Conservation (phyloP, 2,888 invertebrate species). For the Smittia sp. region DNA sequence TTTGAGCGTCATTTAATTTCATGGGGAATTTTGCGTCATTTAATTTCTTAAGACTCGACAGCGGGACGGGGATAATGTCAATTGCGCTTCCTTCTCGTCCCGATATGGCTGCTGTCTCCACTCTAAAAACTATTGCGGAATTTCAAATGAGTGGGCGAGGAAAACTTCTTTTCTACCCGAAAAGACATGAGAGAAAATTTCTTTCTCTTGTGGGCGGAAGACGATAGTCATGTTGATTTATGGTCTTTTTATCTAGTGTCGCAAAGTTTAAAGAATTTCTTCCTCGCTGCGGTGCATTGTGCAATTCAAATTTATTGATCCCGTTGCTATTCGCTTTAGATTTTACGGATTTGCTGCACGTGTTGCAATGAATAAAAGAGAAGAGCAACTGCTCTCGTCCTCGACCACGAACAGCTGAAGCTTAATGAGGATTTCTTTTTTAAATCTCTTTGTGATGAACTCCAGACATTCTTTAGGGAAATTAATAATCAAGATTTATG, state of each 20-base stretch:
- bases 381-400: background rate
- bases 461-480: background rate
- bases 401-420: background rate
- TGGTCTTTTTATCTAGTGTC: background rate
- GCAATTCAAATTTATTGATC: no score
- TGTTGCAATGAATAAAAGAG: background rate
- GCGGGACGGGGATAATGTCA: background rate
- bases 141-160: background rate
- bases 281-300: no score
- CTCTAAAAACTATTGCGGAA: background rate
- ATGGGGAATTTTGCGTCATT: background rate
- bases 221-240: background rate
- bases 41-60: background rate
- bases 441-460: slow-evolving; percentile 8
- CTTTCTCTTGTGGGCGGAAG: background rate
- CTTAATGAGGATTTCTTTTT: background rate
- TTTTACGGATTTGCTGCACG: background rate
- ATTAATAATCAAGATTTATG: background rate
- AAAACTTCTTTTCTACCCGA: background rate
- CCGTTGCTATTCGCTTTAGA: no score
- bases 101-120: no score
- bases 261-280: background rate
- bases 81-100: background rate
- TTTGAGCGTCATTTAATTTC: background rate
- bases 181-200: background rate